Conservation (phyloP, 37 sponge, comb jelly and placozoan genomes). For the Aplysina aerophoba region DNA sequence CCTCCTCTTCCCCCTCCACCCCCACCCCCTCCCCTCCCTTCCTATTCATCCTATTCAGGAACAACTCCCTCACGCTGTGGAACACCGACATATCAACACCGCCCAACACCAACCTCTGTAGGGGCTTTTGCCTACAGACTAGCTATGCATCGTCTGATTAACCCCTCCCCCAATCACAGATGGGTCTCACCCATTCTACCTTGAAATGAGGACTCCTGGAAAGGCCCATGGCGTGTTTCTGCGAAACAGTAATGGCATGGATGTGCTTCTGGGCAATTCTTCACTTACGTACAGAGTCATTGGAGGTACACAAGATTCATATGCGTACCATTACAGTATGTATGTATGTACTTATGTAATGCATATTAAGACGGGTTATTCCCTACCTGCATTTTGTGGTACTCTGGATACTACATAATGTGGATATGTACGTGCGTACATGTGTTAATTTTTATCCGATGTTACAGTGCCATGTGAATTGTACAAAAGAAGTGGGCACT, state of each 20-base stretch:
- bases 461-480: no score
- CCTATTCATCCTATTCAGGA: neutral
- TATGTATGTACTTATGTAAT: no score
- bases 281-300: slow-evolving; percentile 44
- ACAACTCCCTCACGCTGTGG: slow-evolving; percentile 6
- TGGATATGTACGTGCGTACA: no score
- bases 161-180: slow-evolving; percentile 27
- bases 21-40: no score
- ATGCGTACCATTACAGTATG: no score
- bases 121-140: neutral
- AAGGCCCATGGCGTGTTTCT: slow-evolving; percentile 53
- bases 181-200: slow-evolving; percentile 58
- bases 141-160: neutral
- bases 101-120: neutral
- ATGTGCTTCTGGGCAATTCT: slow-evolving; percentile 13
- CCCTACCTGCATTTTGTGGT: no score
- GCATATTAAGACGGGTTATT: no score
- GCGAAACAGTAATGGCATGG: slow-evolving; percentile 63
- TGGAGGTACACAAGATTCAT: slow-evolving; percentile 49
- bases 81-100: slow-evolving; percentile 2
- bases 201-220: slow-evolving; percentile 37
- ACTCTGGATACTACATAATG: no score
- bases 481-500: no score
- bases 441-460: no score
- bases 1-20: no score